phyloP scores from a whole-genome alignment of 2,888 invertebrate genomes.

The Morpho helenor region DNA sequence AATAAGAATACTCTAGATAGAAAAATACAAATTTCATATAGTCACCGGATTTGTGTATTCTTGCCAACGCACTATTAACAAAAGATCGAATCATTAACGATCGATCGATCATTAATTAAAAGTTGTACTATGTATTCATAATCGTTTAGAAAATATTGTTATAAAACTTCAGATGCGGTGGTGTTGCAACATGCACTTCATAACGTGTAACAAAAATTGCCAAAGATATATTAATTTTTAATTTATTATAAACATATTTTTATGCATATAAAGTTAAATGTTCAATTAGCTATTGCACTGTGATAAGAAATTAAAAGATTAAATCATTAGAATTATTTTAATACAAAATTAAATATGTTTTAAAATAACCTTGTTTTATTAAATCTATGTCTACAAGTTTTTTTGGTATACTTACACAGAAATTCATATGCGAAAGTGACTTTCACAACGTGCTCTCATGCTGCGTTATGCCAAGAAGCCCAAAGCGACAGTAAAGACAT shows the following conservation, averaged over 20 bases:
- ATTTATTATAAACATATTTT: slow-evolving; percentile 9
- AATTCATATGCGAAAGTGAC: too few species aligned
- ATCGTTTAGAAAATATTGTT: too few species aligned
- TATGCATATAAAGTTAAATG: slow-evolving; percentile 3
- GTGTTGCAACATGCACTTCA: not conserved
- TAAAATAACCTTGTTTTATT: slow-evolving; percentile 4
- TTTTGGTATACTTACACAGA: too few species aligned
- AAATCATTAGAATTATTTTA: slow-evolving; percentile 11
- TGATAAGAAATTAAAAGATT: slow-evolving; percentile 24
- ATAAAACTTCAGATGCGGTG: too few species aligned
- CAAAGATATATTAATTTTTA: slow-evolving; percentile 35
- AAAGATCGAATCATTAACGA: not conserved
- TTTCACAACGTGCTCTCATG: too few species aligned
- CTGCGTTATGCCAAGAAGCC: too few species aligned
- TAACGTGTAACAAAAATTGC: slow-evolving; percentile 25
- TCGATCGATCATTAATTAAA: too few species aligned
- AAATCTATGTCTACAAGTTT: not conserved
- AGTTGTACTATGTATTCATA: too few species aligned
- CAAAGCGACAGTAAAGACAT: too few species aligned
- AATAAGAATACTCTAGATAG: too few species aligned
- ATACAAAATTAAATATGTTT: not conserved
- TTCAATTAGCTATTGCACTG: slow-evolving; percentile 25
- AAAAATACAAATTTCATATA: not conserved
- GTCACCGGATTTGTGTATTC: not conserved
- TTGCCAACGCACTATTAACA: not conserved